A percentile compares a stretch with the other conserved stretches of the same genome.
Conservation (phyloP, 2,888 invertebrate species). For the Conistra vaccinii region DNA sequence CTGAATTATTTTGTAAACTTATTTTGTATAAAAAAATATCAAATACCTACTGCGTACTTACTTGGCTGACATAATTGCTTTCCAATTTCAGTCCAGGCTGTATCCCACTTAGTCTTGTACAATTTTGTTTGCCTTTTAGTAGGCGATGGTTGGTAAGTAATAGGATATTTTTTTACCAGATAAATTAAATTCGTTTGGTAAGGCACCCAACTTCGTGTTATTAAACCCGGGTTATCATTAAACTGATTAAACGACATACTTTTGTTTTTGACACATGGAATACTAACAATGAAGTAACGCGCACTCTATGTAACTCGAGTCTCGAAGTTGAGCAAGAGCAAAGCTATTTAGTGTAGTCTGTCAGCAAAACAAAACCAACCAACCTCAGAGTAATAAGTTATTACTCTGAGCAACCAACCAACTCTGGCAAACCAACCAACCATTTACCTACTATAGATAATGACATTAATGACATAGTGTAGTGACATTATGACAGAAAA, state of each 20-base stretch:
- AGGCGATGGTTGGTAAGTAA: not conserved
- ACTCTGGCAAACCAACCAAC: no score
- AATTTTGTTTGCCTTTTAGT: not conserved
- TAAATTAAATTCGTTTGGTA: conserved; percentile 1
- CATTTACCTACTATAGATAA: no score
- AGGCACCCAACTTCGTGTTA: not conserved
- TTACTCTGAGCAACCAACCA: no score
- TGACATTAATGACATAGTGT: no score
- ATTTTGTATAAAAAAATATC: not conserved
- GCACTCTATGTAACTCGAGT: no score
- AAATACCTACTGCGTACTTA: conserved; percentile 15
- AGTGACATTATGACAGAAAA: no score
- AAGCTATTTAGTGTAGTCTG: no score
- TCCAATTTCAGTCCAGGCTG: conserved; percentile 24
- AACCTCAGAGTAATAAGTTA: no score
- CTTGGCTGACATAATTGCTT: not conserved
- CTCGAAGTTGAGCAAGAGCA: not conserved
- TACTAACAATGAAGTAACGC: not conserved
- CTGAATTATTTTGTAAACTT: not conserved
- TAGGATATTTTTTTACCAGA: conserved; percentile 19
- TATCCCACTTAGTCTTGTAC: not conserved
- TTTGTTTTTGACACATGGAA: not conserved
- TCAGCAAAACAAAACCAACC: no score
- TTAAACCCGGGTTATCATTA: not conserved
- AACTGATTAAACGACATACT: not conserved